Evolutionary conservation across 2,888 invertebrate genomes (phyloP), one percentile per base, ranked within the genome.

Genomic region (Omphaloscelis lunosa): DNA sequence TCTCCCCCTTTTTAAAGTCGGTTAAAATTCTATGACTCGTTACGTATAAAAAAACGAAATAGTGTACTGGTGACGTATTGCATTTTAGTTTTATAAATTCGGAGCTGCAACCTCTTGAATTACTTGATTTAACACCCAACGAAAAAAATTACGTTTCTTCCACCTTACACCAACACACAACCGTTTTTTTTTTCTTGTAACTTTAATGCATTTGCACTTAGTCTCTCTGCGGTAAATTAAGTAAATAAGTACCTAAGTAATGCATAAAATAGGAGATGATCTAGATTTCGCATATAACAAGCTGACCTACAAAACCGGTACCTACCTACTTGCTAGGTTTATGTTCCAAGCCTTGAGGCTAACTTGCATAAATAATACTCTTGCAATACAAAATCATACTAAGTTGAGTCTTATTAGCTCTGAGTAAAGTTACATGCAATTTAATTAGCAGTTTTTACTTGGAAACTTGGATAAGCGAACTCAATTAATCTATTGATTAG

Each of bases 221-320:
- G 48, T 75, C 45, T 51, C 82, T 17, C 45, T 45, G 27, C 56
- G 48, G 58, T 51, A 27, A 79, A 63, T 27, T 82, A 75, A 63
- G 27, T 82, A 67, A 67, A 27, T 75, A 75, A 67, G 29, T 79
- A 23, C 15, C 9, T 23, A 65, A 58, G 34, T 63, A 45, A 15
- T 58, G 63, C 56, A 72, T 76, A 65, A 80, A 59, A 63, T 41
- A 82, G 39, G 58, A 75, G 51, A 59, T 76, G 63, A 59, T 65
- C 68, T 69, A 69, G 65, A 76, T 76, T 77, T 59, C 29, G 23
- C 51, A 23, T 67, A 41, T 20, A 68, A 63, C 67, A 48, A 45
- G 39, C 48, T 69, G 77, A 59, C 82, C 82, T 53, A 82, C 63
- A 80, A 80, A 80, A 76, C 82, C 51, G 9, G 76, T 76, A 51